A percentile compares a stretch with the other conserved stretches of the same genome.
phyloP scores from a whole-genome alignment of 2,113 vertebrate genomes.

The Copsychus sechellarum region DNA sequence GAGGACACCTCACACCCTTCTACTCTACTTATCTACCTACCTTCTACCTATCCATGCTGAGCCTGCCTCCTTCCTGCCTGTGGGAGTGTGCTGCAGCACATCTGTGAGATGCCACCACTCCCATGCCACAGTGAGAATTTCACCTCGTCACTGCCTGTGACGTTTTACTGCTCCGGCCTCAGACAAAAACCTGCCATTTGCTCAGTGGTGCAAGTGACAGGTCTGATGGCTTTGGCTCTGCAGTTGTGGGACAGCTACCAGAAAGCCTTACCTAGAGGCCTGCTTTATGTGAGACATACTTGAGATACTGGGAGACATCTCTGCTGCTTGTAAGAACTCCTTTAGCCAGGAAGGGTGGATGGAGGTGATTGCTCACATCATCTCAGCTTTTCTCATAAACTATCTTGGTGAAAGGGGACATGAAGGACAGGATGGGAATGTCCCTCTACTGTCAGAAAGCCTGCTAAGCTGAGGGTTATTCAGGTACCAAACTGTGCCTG shows the following conservation, averaged over 20 bases:
- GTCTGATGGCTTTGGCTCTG: background rate
- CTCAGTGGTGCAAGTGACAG: background rate
- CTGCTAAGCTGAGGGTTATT: background rate
- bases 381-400: background rate
- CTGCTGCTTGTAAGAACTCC: background rate
- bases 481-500: background rate
- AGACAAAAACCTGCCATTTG: background rate
- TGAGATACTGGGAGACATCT: background rate
- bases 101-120: background rate
- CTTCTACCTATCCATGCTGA: too few species aligned
- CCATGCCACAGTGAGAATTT: background rate
- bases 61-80: background rate
- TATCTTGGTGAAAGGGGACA: background rate
- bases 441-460: background rate
- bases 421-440: background rate
- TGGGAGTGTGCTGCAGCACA: accelerated
- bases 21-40: too few species aligned
- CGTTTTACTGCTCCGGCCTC: background rate
- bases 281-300: background rate
- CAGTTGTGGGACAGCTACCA: background rate
- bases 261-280: background rate
- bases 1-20: background rate
- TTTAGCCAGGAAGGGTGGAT: background rate
- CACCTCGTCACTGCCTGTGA: background rate
- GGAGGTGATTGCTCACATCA: background rate